These are phyloP conservation scores for Enteromius thamalakanensis DNA, from an alignment of 2,797 vertebrate genomes.

Conservation along the genomic window DNA sequence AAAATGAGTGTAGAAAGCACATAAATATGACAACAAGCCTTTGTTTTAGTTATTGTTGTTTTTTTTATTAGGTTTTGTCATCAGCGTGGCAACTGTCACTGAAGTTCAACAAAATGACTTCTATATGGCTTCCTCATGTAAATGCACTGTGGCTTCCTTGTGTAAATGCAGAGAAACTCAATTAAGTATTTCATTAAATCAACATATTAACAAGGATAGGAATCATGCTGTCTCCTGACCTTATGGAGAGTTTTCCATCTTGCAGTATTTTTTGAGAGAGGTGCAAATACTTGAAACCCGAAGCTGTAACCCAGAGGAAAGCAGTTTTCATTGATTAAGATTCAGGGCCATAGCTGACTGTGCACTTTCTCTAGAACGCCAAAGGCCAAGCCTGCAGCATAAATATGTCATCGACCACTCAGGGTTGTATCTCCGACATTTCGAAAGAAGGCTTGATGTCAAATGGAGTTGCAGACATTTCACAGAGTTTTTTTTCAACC, in stretches of 20 bases:
- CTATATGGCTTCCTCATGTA: slow-evolving; percentile 34
- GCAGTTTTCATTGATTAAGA: slow-evolving; percentile 32
- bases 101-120: slow-evolving; percentile 36
- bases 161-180: slow-evolving; percentile 38
- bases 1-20: slow-evolving; percentile 39
- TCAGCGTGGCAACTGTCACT: slow-evolving; percentile 24
- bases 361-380: slow-evolving; percentile 28
- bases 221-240: not conserved
- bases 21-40: slow-evolving; percentile 29
- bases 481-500: not conserved
- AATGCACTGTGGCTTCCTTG: slow-evolving; percentile 38
- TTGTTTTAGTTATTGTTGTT: slow-evolving; percentile 31
- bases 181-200: slow-evolving; percentile 34
- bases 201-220: slow-evolving; percentile 12
- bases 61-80: slow-evolving; percentile 45
- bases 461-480: not conserved
- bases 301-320: slow-evolving; percentile 7
- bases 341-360: slow-evolving; percentile 23
- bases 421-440: not conserved
- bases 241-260: not conserved
- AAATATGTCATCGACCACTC: slow-evolving; percentile 28
- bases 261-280: not conserved
- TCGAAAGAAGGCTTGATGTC: not conserved
- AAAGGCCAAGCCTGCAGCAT: slow-evolving; percentile 27
- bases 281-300: not conserved